These are phyloP conservation scores for Brachionus sp. DNA, from an alignment of 1,140 invertebrate species.

Conservation along the genomic window DNA sequence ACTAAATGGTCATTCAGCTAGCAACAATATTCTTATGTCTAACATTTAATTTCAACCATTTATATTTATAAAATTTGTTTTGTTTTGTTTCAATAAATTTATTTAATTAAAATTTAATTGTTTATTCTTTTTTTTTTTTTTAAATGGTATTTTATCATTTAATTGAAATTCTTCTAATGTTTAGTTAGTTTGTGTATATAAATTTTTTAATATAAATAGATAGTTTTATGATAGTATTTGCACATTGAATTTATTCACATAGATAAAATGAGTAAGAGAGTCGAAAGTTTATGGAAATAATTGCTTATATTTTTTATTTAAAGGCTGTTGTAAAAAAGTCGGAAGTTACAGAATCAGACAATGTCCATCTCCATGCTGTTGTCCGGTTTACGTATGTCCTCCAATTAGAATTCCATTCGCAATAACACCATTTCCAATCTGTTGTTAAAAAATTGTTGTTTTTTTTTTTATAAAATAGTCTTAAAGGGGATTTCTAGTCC, in stretches of 20 bases:
- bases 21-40: neutral
- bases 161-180: neutral
- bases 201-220: neutral
- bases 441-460: neutral
- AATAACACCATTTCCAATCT: neutral
- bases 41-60: neutral
- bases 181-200: neutral
- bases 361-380: neutral
- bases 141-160: neutral
- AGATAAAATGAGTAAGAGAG: neutral
- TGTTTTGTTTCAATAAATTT: neutral
- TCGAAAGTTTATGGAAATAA: neutral
- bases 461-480: neutral
- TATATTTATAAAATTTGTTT: neutral
- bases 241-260: neutral
- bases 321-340: neutral
- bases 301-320: neutral
- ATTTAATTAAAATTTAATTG: neutral
- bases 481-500: neutral
- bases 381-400: neutral
- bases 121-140: neutral
- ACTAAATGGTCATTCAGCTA: neutral
- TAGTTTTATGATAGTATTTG: neutral
- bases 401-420: neutral
- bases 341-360: constrained; percentile 1